These are phyloP conservation scores for Theristicus caerulescens DNA, from an alignment of 2,113 vertebrate genomes.

Conservation along the genomic window DNA sequence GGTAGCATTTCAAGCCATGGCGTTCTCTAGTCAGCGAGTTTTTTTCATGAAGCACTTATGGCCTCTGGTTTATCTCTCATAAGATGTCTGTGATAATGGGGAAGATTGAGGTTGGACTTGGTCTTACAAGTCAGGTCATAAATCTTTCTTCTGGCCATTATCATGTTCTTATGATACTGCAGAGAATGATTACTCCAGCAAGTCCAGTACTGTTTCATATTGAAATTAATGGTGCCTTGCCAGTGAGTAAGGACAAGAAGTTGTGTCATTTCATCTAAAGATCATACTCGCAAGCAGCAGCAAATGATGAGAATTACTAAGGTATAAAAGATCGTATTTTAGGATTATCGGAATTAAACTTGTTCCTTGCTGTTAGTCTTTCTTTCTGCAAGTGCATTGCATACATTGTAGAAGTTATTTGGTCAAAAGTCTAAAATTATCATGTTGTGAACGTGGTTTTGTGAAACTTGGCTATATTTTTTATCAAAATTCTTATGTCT, in stretches of 20 bases:
- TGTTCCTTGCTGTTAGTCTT: not conserved
- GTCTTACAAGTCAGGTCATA: not conserved
- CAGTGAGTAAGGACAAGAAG: not conserved
- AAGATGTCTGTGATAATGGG: not conserved
- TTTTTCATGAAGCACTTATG: fast-evolving
- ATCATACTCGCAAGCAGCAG: not conserved
- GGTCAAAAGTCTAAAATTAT: not conserved
- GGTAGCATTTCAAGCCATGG: not conserved
- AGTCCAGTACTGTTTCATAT: not conserved
- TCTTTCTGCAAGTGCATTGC: not conserved
- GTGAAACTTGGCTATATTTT: not conserved
- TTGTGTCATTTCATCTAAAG: not conserved
- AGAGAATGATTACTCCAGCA: not conserved
- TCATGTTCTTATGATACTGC: not conserved
- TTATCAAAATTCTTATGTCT: not conserved
- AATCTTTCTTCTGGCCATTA: not conserved
- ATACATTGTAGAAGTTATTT: not conserved
- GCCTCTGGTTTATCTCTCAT: not conserved
- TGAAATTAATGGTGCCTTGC: not conserved
- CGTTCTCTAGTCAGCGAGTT: not conserved
- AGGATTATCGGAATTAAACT: not conserved
- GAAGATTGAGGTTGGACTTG: not conserved
- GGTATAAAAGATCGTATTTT: not conserved
- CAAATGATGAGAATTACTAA: not conserved
- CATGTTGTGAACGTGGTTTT: not conserved